Base-by-base conservation (phyloP, 2,797 vertebrate genomes). In the Rhinella marina region DNA sequence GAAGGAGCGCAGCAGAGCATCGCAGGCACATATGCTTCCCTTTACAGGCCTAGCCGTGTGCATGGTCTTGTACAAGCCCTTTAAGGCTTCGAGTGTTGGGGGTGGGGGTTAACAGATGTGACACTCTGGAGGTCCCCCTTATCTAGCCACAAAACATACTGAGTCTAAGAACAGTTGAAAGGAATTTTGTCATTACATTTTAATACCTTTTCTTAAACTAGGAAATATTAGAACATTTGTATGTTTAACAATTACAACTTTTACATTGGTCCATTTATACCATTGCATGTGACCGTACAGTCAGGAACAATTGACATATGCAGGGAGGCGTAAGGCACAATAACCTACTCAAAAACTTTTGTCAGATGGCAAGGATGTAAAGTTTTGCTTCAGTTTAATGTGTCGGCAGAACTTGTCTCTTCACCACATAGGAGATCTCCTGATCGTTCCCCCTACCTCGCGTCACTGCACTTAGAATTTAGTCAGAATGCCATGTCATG, bases 231-330 rank as follows among this genome's bases (percentile, higher is more conserved):
- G 57, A 62, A 81, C 57, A 62, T 64, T 81, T 81, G 59, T 62
- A 81, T 62, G 59, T 81, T 41, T 81, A 62, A 81, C 59, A 81
- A 62, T 62, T 61, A 62, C 79, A 81, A 81, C 79, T 81, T 81
- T 81, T 81, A 81, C 59, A 81, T 81, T 81, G 79, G 79, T 81
- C 79, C 56, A 61, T 21, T 41, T 32, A 81, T 81, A 81, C 78
- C 79, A 81, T 81, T 81, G 57, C 79, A 81, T 81, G 79, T 81
- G 79, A 62, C 79, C 79, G 10, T 77, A 77, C 79, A 81, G 54
- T 61, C 59, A 81, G 79, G 79, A 81, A 62, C 79, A 81, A 32
- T 32, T 81, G 61, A 81, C 78, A 81, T 59, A 59, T 59, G 54
- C 78, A 59, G 54, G 78, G 78, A 81, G 78, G 57, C 29, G 57